A percentile compares a stretch with the other conserved stretches of the same genome.
Conservation (phyloP, 2,113 vertebrate species). For the Lycocorax pyrrhopterus region DNA sequence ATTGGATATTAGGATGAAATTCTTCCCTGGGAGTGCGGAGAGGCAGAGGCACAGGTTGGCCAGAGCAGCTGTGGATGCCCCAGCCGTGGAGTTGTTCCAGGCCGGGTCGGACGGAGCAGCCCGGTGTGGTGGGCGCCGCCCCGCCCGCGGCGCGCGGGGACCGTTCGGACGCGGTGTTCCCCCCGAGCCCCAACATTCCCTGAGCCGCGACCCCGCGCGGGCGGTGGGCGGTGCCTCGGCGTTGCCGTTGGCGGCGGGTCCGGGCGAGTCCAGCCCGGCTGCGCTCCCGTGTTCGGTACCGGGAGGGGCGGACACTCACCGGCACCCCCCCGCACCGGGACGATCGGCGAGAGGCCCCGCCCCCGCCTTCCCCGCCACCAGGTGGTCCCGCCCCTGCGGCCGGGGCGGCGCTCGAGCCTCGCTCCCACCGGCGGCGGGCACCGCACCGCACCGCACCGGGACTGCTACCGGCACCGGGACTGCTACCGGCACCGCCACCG, state of each 20-base stretch:
- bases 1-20: not conserved
- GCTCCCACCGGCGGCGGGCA: not conserved
- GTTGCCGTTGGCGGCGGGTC: not conserved
- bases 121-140: not conserved
- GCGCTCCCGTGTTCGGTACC: not conserved
- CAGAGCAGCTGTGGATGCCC: not conserved
- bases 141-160: not conserved
- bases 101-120: not conserved
- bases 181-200: not conserved
- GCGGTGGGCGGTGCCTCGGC: not conserved
- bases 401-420: conserved; percentile 12
- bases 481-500: not conserved
- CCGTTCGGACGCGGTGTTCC: not conserved
- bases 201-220: not conserved
- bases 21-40: not conserved
- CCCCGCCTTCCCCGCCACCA: conserved; percentile 17
- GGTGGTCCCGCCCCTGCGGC: conserved; percentile 34
- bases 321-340: not conserved
- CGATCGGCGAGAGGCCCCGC: not conserved
- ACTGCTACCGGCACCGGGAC: not conserved
- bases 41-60: not conserved
- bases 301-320: not conserved
- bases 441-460: not conserved
- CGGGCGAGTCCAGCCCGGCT: not conserved
- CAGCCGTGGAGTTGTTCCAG: not conserved